Base-by-base conservation (phyloP, 2,888 invertebrate species). In the Neocrepidodera transversa region DNA sequence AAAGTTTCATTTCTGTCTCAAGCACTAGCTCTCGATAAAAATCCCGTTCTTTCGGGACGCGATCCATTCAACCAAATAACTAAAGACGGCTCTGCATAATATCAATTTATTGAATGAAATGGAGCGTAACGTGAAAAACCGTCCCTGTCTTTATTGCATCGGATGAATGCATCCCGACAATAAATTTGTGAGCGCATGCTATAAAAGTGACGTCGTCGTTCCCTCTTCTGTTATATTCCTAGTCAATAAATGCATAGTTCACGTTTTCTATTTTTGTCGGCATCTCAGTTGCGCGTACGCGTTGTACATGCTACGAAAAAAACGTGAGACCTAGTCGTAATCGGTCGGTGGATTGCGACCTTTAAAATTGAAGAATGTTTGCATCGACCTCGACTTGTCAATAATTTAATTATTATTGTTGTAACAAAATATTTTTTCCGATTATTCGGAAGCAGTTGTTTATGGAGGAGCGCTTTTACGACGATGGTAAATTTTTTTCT, bases 241-340 rank as follows among this genome's bases (percentile, higher is more conserved):
- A 32, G 32, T 32, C 32, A 10, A 32, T 32, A 32, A 32, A 32
- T 32, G 13, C 32, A 32, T 32, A 32, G 32, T 32, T 32, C 32
- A 32, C 32, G 8, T 32, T 32, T n/a, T 32, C 32, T 32, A 32
- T 32, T 32, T 32, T 32, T 13, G 32, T 32, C 32, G 32, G 13
- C 32, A 13, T 13, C 13, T 32, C 32, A 32, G 32, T 32, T 32
- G 6, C 30, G 30, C 23, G 23, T 23, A 23, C 23, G 23, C 23
- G 23, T 3, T 23, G 23, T 23, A 5, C 23, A 23, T 5, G 23
- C 23, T 6, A 6, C 23, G 23, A 23, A 23, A 3, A 6, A 6
- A 23, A 23, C 23, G 23, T 23, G 23, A n/a, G n/a, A n/a, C n/a
- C n/a, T n/a, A n/a, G n/a, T n/a, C n/a, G 10, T 28, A 28, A 8